A percentile compares a stretch with the other conserved stretches of the same genome.
phyloP scores from a whole-genome alignment of 2,113 vertebrate species.

The Typhlomys cinereus region DNA sequence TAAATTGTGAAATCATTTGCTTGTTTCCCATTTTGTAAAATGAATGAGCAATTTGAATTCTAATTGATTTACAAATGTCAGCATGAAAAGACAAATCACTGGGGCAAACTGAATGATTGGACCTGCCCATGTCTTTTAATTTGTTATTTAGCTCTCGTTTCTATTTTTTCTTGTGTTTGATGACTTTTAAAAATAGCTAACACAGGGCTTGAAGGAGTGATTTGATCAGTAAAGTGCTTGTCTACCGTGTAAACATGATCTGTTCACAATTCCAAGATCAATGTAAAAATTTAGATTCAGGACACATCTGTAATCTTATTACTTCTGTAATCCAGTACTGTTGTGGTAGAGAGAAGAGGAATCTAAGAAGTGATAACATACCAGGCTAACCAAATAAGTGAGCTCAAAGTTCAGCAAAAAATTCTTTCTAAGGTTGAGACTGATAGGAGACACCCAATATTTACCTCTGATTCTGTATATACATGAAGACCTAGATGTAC shows the following conservation, averaged over 20 bases:
- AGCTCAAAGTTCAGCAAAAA: not conserved
- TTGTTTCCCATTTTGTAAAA: constrained; percentile 51
- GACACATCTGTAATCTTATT: not conserved
- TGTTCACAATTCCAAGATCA: not conserved
- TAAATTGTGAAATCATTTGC: constrained; percentile 45
- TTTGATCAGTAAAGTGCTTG: not conserved
- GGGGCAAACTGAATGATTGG: constrained; percentile 39
- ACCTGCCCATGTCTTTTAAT: constrained; percentile 15
- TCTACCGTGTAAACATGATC: not conserved
- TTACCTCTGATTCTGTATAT: not conserved
- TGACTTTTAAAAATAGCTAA: not conserved
- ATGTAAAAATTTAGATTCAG: not conserved
- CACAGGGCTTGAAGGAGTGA: not conserved
- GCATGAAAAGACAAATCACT: constrained; percentile 18
- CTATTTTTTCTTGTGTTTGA: not conserved
- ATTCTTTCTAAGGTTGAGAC: not conserved
- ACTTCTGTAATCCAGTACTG: too few species aligned
- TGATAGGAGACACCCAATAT: not conserved
- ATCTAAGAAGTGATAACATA: too few species aligned
- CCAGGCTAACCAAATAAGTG: not conserved
- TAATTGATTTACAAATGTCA: constrained; percentile 56
- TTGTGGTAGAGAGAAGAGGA: not conserved
- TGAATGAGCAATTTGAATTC: constrained; percentile 57
- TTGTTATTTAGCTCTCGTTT: not conserved
- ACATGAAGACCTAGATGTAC: too few species aligned